Evolutionary conservation across 1,140 invertebrate species (phyloP).

Genomic region (Drosophila tropicalis): DNA sequence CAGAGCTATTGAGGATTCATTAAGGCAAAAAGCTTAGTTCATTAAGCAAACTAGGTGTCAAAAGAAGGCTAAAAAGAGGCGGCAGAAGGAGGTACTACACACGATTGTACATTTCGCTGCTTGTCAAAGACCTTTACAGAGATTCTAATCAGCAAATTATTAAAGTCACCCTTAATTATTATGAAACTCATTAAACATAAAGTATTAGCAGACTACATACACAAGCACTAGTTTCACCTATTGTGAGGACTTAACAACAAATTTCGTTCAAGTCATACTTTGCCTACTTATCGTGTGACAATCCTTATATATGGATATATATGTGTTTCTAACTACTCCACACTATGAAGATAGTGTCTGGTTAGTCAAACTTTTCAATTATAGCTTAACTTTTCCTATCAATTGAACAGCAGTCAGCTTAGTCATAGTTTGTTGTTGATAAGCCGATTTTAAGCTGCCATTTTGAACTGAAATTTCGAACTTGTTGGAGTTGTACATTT

Average conservation of each 20-base stretch:
- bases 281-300: too few species aligned
- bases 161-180: too few species aligned
- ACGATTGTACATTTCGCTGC: background rate
- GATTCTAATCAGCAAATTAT: too few species aligned
- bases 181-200: too few species aligned
- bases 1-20: background rate
- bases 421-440: background rate
- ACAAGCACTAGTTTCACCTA: too few species aligned
- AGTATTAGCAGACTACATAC: too few species aligned
- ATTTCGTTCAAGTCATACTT: too few species aligned
- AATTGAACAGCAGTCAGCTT: constrained; percentile 5
- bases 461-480: background rate
- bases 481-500: background rate
- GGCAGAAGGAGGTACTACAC: background rate
- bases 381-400: background rate
- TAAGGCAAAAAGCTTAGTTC: background rate
- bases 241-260: too few species aligned
- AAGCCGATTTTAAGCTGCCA: background rate
- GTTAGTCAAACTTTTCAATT: background rate
- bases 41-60: background rate
- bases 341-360: too few species aligned
- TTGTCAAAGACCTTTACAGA: background rate
- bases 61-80: background rate
- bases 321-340: background rate
- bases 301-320: too few species aligned